A percentile compares a stretch with the other conserved stretches of the same genome.
Conservation (phyloP, 2,888 invertebrate species). For the Syrista parreyssii region DNA sequence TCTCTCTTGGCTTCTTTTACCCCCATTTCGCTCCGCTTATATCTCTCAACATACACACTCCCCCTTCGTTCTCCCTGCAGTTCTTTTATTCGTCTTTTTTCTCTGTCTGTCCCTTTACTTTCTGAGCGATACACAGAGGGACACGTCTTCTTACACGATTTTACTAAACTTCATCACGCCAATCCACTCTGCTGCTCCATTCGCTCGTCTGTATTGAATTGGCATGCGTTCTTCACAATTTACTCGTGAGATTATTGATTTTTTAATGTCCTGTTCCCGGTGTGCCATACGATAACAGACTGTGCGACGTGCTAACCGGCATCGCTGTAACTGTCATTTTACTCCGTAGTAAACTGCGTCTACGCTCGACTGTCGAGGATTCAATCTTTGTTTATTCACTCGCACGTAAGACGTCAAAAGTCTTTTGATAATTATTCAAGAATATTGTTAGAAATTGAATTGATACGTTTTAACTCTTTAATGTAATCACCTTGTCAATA, state of each 20-base stretch:
- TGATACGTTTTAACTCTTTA: not conserved
- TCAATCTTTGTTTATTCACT: not conserved
- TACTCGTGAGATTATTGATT: not conserved
- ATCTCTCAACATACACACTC: not conserved
- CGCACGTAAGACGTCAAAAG: not conserved
- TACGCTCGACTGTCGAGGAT: not conserved
- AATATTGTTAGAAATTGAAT: not conserved
- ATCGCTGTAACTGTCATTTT: not conserved
- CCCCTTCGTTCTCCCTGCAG: not conserved
- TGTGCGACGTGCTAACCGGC: not conserved
- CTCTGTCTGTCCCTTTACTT: not conserved
- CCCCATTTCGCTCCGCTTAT: not conserved
- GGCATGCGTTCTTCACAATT: not conserved
- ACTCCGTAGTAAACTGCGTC: not conserved
- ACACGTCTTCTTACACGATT: not conserved
- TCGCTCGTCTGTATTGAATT: not conserved
- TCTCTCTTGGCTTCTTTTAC: slow-evolving; percentile 1
- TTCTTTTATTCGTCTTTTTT: not conserved
- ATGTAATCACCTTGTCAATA: not conserved
- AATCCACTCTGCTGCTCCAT: not conserved
- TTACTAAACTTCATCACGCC: not conserved
- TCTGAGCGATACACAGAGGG: not conserved
- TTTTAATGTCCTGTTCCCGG: not conserved
- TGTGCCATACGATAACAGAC: not conserved
- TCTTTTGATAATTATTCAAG: not conserved